Evolutionary conservation across 2,797 vertebrate genomes (phyloP).

Genomic region (Schizopygopsis pylzovi): DNA sequence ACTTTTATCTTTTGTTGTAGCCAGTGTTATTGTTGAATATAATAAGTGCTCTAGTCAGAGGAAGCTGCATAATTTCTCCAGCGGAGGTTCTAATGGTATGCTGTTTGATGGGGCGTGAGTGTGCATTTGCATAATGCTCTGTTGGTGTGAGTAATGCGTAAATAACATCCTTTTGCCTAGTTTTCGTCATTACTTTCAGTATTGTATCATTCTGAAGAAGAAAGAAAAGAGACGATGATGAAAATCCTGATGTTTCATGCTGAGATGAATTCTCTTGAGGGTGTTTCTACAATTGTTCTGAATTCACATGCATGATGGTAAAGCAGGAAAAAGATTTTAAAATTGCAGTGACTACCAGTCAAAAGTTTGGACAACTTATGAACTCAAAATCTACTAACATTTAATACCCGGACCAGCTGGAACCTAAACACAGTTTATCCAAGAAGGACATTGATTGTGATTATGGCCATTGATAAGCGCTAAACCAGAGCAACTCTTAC

Average conservation of each 20-base stretch:
- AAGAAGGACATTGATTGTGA: background rate
- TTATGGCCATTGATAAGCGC: background rate
- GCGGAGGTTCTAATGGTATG: slow-evolving; percentile 17
- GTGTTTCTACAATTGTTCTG: slow-evolving; percentile 17
- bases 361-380: background rate
- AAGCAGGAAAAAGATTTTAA: background rate
- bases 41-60: slow-evolving; percentile 22
- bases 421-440: background rate
- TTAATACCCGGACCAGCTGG: no score
- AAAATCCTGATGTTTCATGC: slow-evolving; percentile 66
- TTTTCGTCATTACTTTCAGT: slow-evolving; percentile 29
- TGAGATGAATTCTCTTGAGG: slow-evolving; percentile 1
- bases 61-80: slow-evolving; percentile 25
- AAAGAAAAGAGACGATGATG: slow-evolving; percentile 39
- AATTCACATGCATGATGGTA: slow-evolving; percentile 5
- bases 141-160: slow-evolving; percentile 48
- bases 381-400: background rate
- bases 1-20: slow-evolving; percentile 4
- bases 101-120: slow-evolving; percentile 30
- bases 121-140: slow-evolving; percentile 46
- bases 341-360: background rate
- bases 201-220: slow-evolving; percentile 23
- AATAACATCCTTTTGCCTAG: slow-evolving; percentile 43
- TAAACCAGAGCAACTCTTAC: background rate
- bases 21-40: slow-evolving; percentile 29